phyloP scores from a whole-genome alignment of 1,140 invertebrate genomes.

The Apocrypta bakeri region DNA sequence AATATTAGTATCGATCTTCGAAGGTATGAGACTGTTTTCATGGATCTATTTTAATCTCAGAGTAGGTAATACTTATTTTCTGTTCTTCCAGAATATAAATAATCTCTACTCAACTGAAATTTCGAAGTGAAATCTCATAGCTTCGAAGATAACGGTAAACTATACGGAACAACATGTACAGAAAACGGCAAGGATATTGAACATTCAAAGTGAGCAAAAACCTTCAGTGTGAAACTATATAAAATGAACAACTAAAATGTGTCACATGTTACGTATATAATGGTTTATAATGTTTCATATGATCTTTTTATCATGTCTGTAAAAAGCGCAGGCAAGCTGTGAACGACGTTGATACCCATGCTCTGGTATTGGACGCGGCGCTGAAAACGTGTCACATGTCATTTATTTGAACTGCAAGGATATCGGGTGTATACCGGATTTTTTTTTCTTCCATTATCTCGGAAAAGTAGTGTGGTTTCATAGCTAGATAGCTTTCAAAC shows the following conservation, averaged over 20 bases:
- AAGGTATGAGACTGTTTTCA: slow-evolving; percentile 27
- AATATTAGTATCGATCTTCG: not conserved
- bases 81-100: too few relatives aligned
- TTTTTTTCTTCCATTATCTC: not conserved
- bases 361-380: slow-evolving; percentile 20
- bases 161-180: slow-evolving; percentile 16
- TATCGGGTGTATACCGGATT: not conserved
- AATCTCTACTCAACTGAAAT: not conserved
- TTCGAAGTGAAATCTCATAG: slow-evolving; percentile 19
- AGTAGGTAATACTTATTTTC: too few relatives aligned
- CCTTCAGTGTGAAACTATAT: slow-evolving; percentile 1
- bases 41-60: not conserved
- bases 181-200: slow-evolving; percentile 4
- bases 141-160: slow-evolving; percentile 33
- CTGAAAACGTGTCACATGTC: slow-evolving; percentile 21
- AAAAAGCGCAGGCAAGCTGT: slow-evolving; percentile 44
- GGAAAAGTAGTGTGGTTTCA: not conserved
- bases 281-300: slow-evolving; percentile 34
- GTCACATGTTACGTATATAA: slow-evolving; percentile 13
- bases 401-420: slow-evolving; percentile 15
- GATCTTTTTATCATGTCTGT: slow-evolving; percentile 21
- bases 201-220: slow-evolving; percentile 38
- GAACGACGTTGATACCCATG: slow-evolving; percentile 37
- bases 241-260: slow-evolving; percentile 26
- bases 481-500: too few relatives aligned